A percentile compares a stretch with the other conserved stretches of the same genome.
Evolutionary conservation across 2,888 invertebrate species (phyloP).

Genomic region (Pegoplata infirma): DNA sequence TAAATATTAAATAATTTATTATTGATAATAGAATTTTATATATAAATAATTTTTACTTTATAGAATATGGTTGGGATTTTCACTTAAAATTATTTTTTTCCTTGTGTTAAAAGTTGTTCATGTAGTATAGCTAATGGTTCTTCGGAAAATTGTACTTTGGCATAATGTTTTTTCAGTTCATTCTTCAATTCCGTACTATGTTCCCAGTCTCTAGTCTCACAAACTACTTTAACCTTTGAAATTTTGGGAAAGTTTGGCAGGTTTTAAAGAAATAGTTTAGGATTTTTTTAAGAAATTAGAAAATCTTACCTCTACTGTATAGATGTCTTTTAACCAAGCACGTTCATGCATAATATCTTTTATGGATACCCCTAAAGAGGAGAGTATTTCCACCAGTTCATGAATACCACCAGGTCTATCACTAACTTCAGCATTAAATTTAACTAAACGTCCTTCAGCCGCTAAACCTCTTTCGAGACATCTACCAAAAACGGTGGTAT

Average conservation of each 20-base stretch:
- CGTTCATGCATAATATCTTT: constrained; percentile 98
- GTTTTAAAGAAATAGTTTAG: too few species aligned
- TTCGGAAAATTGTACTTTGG: constrained; percentile 80
- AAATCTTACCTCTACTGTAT: constrained; percentile 83
- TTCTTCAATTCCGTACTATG: constrained; percentile 84
- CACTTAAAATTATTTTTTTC: constrained; percentile 37
- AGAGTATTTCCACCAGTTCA: constrained; percentile 88
- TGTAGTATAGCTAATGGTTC: constrained; percentile 75
- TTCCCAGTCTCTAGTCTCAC: constrained; percentile 90
- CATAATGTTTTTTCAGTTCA: constrained; percentile 80
- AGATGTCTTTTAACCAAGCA: constrained; percentile 96
- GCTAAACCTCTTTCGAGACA: constrained; percentile 93
- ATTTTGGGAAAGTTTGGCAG: too few species aligned
- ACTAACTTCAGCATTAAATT: constrained; percentile 88
- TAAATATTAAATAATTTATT: constrained; percentile 10
- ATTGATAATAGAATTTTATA: neutral
- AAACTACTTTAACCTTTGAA: constrained; percentile 90
- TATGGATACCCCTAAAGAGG: constrained; percentile 89
- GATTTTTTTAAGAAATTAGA: neutral
- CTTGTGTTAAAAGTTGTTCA: constrained; percentile 42
- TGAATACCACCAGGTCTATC: constrained; percentile 92
- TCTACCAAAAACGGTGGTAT: constrained; percentile 92
- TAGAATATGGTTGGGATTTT: neutral
- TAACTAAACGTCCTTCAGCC: constrained; percentile 87
- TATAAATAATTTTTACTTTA: neutral